Evolutionary conservation across 2,888 invertebrate genomes (phyloP).

Genomic region (Hydrotaea diabolus): DNA sequence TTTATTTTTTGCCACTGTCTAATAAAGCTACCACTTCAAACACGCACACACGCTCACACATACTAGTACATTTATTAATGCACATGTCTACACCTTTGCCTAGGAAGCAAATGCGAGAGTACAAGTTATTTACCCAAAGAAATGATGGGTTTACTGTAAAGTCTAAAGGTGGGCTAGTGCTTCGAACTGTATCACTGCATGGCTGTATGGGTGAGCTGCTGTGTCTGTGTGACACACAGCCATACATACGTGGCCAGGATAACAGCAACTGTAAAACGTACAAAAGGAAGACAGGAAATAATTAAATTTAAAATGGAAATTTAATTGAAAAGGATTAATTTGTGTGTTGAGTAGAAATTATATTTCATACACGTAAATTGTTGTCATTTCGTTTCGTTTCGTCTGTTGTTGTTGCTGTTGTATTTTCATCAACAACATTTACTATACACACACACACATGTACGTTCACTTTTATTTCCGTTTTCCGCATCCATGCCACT

Average conservation of each 20-base stretch:
- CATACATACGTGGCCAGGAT: conserved; percentile 11
- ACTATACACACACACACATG: background rate
- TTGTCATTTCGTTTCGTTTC: background rate
- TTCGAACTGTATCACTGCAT: background rate
- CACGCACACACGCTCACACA: background rate
- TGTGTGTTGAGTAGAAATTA: conserved; percentile 37
- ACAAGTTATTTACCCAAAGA: background rate
- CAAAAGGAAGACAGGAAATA: conserved; percentile 67
- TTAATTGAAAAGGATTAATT: conserved; percentile 71
- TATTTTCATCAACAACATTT: background rate
- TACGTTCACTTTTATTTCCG: background rate
- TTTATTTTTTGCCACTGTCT: no score
- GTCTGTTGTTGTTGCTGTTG: background rate
- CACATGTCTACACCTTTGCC: no score
- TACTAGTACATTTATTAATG: no score
- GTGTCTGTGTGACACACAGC: background rate
- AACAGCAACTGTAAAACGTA: background rate
- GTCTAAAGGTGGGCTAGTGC: background rate
- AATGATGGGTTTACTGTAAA: background rate
- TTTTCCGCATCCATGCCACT: background rate
- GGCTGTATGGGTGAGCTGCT: background rate
- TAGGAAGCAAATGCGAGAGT: background rate
- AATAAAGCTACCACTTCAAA: background rate
- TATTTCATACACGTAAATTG: conserved; percentile 22
- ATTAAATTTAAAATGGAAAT: conserved; percentile 72